phyloP scores from a whole-genome alignment of 2,113 vertebrate genomes.

The Lepus americanus region DNA sequence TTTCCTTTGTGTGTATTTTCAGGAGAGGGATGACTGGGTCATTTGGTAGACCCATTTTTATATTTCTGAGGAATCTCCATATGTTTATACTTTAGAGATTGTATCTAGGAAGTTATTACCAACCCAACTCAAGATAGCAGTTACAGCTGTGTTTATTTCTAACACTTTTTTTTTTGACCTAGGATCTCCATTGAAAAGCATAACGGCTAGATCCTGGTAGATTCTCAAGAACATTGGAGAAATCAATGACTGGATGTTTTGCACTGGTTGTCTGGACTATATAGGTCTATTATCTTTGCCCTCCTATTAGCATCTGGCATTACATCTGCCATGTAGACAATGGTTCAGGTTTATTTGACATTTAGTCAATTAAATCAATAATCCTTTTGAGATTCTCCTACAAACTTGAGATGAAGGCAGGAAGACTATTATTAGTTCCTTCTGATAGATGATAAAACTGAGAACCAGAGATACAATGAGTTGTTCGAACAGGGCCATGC shows the following conservation, averaged over 20 bases:
- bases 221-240: not conserved
- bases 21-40: too few relatives aligned
- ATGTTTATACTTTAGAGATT: not conserved
- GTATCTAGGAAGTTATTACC: not conserved
- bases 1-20: too few relatives aligned
- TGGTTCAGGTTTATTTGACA: not conserved
- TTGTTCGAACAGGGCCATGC: not conserved
- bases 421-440: not conserved
- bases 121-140: not conserved
- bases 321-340: not conserved
- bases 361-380: not conserved
- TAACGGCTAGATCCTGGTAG: not conserved
- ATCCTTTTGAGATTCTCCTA: not conserved
- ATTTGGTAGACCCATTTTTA: too few relatives aligned
- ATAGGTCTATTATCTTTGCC: not conserved
- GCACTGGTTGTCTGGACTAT: not conserved
- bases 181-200: not conserved
- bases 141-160: not conserved
- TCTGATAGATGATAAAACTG: not conserved
- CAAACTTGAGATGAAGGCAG: not conserved
- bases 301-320: not conserved
- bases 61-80: not conserved
- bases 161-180: not conserved
- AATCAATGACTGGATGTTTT: not conserved
- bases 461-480: not conserved